A percentile compares a stretch with the other conserved stretches of the same genome.
Evolutionary conservation across 2,888 invertebrate species (phyloP).

Genomic region (Margaritifera margaritifera): DNA sequence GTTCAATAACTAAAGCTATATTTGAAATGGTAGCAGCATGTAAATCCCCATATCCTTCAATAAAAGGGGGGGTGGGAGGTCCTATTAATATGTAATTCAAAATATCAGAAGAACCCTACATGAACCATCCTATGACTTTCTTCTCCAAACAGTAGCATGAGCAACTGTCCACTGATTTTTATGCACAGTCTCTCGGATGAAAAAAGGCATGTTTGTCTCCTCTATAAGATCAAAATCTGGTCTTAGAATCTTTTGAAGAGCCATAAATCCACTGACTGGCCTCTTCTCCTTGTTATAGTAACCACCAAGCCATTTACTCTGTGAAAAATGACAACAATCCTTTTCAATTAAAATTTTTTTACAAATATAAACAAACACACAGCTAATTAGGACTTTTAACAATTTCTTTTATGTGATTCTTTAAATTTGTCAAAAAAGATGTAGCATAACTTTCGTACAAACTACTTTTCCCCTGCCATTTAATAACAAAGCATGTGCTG

Average conservation of each 20-base stretch:
- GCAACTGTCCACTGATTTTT: slow-evolving; percentile 72
- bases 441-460: too few relatives aligned
- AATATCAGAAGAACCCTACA: too few relatives aligned
- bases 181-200: slow-evolving; percentile 69
- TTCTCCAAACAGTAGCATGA: slow-evolving; percentile 70
- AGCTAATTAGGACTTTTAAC: background rate
- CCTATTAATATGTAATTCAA: too few relatives aligned
- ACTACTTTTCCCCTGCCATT: too few relatives aligned
- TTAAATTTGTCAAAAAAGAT: too few relatives aligned
- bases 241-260: slow-evolving; percentile 57
- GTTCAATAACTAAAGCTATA: too few relatives aligned
- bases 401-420: too few relatives aligned
- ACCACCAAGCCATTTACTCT: slow-evolving; percentile 68
- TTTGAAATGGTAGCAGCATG: too few relatives aligned
- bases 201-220: slow-evolving; percentile 67
- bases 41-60: too few relatives aligned
- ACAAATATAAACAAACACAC: slow-evolving; percentile 1
- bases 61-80: too few relatives aligned
- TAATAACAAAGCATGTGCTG: too few relatives aligned
- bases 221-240: slow-evolving; percentile 62
- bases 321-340: slow-evolving; percentile 10
- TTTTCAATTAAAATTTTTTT: too few relatives aligned
- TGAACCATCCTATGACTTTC: slow-evolving; percentile 25
- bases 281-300: slow-evolving; percentile 53
- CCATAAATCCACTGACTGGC: slow-evolving; percentile 61